phyloP scores from a whole-genome alignment of 2,113 vertebrate species.

The Alosa alosa region DNA sequence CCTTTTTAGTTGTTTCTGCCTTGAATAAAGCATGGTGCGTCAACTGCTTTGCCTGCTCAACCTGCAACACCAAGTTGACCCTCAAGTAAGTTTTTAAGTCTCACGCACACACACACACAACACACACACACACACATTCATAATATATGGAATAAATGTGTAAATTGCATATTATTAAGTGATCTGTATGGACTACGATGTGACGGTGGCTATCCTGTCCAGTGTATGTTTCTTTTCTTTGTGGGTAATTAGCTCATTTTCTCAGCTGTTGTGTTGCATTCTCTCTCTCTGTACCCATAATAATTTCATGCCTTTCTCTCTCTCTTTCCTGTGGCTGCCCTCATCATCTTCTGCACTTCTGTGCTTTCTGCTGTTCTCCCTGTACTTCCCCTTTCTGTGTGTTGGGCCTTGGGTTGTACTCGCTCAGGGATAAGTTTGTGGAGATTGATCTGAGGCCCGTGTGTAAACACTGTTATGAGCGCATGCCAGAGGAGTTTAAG shows the following conservation, averaged over 20 bases:
- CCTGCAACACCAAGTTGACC: constrained; percentile 95
- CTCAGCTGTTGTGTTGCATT: not conserved
- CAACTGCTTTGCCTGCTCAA: constrained; percentile 94
- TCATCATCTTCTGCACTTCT: constrained; percentile 48
- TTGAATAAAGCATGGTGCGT: constrained; percentile 99
- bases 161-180: not conserved
- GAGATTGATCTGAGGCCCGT: constrained; percentile 98
- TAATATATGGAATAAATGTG: not conserved
- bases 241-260: constrained; percentile 5
- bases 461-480: constrained; percentile 97
- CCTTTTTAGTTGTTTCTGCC: constrained; percentile 88
- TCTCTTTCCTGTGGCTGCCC: constrained; percentile 50
- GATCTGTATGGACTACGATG: no score
- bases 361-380: constrained; percentile 56
- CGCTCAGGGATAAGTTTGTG: constrained; percentile 94
- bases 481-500: constrained; percentile 95
- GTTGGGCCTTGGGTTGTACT: constrained; percentile 46
- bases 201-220: not conserved
- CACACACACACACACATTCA: not conserved
- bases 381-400: constrained; percentile 55
- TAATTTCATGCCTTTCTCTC: not conserved
- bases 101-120: not conserved
- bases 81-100: constrained; percentile 85
- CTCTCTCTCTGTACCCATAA: constrained; percentile 16
- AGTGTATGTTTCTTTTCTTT: not conserved